Evolutionary conservation across 2,797 vertebrate species (phyloP).

Genomic region (Labeo calbasu): DNA sequence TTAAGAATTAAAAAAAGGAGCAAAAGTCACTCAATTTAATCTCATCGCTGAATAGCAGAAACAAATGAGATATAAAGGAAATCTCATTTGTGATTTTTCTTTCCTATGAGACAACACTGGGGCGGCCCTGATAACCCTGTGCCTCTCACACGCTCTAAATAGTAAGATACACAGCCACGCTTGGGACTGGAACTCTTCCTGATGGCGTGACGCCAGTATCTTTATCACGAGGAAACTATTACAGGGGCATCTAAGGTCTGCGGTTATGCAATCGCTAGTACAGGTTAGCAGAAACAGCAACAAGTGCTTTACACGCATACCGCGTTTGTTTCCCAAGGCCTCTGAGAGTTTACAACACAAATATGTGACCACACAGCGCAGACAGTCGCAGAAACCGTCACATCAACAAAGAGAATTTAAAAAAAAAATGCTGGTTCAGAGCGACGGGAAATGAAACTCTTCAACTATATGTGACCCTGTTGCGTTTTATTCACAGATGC

Average conservation of each 20-base stretch:
- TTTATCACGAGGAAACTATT: constrained; percentile 12
- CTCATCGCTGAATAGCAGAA: neutral
- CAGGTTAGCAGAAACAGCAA: neutral
- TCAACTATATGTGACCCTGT: neutral
- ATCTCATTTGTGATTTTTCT: neutral
- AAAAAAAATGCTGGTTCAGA: neutral
- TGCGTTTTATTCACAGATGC: neutral
- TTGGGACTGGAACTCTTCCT: constrained; percentile 23
- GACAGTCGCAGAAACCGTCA: neutral
- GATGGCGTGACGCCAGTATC: neutral
- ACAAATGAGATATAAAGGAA: neutral
- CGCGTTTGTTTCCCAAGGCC: neutral
- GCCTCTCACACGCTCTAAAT: neutral
- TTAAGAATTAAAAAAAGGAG: neutral
- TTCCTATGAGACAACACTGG: neutral
- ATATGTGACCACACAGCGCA: neutral
- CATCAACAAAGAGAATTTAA: neutral
- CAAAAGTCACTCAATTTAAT: neutral
- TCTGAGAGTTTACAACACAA: neutral
- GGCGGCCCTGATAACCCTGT: neutral
- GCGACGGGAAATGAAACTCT: neutral
- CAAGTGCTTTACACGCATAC: neutral
- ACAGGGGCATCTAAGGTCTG: constrained; percentile 2
- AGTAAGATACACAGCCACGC: neutral
- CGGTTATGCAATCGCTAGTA: neutral